These are phyloP conservation scores for Acrobasis suavella DNA, from an alignment of 2,888 invertebrate species.

Conservation along the genomic window DNA sequence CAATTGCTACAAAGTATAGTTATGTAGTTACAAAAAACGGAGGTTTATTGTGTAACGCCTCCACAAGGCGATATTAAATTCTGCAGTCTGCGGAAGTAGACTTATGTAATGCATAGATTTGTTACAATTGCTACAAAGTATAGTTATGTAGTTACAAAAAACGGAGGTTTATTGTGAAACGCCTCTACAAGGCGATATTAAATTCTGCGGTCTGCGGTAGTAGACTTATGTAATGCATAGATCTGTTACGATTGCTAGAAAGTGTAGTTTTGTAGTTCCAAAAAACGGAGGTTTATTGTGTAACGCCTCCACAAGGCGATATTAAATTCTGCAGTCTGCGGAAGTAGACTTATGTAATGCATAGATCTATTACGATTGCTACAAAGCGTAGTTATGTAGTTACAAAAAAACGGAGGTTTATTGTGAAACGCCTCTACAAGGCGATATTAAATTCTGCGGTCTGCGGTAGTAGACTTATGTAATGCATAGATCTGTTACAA, in stretches of 20 bases:
- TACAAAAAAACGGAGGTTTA: not conserved
- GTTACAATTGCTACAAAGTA: not conserved
- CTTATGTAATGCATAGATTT: not conserved
- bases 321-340: conserved; percentile 4
- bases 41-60: conserved; percentile 5
- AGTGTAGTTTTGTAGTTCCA: no score
- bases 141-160: no score
- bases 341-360: not conserved
- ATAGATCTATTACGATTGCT: not conserved
- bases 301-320: not conserved
- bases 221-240: not conserved
- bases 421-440: not conserved
- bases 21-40: no score
- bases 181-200: conserved; percentile 1
- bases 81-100: not conserved
- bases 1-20: not conserved
- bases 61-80: conserved; percentile 8
- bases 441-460: conserved; percentile 12
- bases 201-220: not conserved
- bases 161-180: conserved; percentile 3
- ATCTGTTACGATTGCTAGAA: not conserved
- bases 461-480: not conserved
- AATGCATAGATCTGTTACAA: no score
- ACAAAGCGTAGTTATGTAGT: not conserved
- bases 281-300: conserved; percentile 4